These are phyloP conservation scores for Bufo gargarizans DNA, from an alignment of 2,113 vertebrate genomes.

Conservation along the genomic window DNA sequence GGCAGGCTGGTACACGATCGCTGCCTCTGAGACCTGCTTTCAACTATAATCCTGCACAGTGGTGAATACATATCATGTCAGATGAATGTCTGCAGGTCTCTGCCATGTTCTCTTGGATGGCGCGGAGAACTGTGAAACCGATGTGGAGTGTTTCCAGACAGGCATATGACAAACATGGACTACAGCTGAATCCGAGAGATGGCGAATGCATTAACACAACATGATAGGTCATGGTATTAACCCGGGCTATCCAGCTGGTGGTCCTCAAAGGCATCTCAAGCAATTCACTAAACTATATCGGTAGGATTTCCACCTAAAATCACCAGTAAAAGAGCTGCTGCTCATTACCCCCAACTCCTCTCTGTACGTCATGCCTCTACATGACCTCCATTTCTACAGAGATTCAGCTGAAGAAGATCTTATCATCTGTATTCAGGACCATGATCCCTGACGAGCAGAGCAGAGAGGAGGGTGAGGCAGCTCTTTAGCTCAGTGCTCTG, in stretches of 20 bases:
- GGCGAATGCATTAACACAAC: neutral
- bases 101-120: constrained; percentile 62
- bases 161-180: constrained; percentile 1
- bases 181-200: neutral
- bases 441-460: too few relatives aligned
- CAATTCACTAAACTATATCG: neutral
- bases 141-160: constrained; percentile 20
- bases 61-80: constrained; percentile 71
- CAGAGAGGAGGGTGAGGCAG: too few relatives aligned
- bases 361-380: too few relatives aligned
- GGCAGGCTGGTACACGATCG: constrained; percentile 70
- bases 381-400: too few relatives aligned
- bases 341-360: too few relatives aligned
- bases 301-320: neutral
- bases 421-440: too few relatives aligned
- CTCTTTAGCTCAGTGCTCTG: too few relatives aligned
- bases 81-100: constrained; percentile 71
- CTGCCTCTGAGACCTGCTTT: constrained; percentile 75
- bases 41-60: constrained; percentile 68
- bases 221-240: neutral
- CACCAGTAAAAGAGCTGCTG: too few relatives aligned
- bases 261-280: neutral
- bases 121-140: constrained; percentile 28
- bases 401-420: too few relatives aligned
- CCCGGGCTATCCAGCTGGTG: neutral